Evolutionary conservation across 1,140 invertebrate species (phyloP).

Genomic region (Charaxes varanes): DNA sequence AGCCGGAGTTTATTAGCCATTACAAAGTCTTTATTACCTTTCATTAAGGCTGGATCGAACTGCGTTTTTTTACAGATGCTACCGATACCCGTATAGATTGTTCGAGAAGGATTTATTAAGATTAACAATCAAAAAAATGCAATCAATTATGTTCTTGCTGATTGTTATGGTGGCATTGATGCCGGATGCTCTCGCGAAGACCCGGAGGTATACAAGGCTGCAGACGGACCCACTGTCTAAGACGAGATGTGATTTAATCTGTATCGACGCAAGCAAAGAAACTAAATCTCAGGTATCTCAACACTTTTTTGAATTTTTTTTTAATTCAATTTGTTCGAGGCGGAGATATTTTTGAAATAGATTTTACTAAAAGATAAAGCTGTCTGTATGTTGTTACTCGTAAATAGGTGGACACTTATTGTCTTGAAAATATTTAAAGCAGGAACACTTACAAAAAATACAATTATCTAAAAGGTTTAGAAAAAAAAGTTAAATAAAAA

Average conservation of each 20-base stretch:
- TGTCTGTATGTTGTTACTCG: no score
- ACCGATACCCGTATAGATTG: conserved; percentile 16
- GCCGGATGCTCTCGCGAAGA: conserved; percentile 29
- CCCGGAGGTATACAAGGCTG: conserved; percentile 37
- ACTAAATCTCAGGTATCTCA: conserved; percentile 39
- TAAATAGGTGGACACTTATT: no score
- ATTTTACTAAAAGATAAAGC: no score
- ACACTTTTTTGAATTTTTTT: no score
- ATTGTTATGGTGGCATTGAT: conserved; percentile 22
- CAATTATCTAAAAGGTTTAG: no score
- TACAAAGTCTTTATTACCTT: conserved; percentile 25
- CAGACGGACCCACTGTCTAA: conserved; percentile 50
- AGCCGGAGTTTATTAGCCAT: conserved; percentile 21
- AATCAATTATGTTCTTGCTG: conserved; percentile 28
- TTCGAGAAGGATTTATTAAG: conserved; percentile 15
- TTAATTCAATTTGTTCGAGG: no score
- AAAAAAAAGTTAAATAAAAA: no score
- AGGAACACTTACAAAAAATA: no score
- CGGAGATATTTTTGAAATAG: no score
- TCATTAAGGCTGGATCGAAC: conserved; percentile 21
- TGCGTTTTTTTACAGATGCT: conserved; percentile 27
- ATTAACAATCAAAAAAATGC: conserved; percentile 29
- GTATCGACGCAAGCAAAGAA: conserved; percentile 49
- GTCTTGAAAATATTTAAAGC: no score
- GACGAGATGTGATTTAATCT: conserved; percentile 56